Evolutionary conservation across 2,888 invertebrate genomes (phyloP).

Genomic region (Apodemia mormo): DNA sequence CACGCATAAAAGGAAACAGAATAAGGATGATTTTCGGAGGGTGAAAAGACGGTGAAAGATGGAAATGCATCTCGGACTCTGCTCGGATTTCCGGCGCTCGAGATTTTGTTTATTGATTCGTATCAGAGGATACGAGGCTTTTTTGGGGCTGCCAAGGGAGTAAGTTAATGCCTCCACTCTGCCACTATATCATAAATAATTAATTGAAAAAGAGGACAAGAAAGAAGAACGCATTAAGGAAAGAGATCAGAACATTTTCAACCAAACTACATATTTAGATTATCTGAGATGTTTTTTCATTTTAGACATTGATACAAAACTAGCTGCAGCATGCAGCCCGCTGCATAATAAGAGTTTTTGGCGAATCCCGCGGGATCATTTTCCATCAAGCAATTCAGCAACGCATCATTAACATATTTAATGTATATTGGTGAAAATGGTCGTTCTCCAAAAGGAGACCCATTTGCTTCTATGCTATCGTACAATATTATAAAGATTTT

Average conservation of each 20-base stretch:
- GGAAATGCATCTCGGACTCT: conserved; percentile 79
- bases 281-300: too few species aligned
- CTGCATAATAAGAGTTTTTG: too few species aligned
- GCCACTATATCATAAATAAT: conserved; percentile 40
- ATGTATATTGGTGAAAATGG: too few species aligned
- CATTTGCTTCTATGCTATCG: too few species aligned
- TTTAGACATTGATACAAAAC: too few species aligned
- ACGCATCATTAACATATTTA: too few species aligned
- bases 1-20: conserved; percentile 52
- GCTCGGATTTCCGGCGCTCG: conserved; percentile 79
- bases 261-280: background rate
- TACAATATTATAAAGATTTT: too few species aligned
- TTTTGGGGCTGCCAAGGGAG: conserved; percentile 52
- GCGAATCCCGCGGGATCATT: too few species aligned
- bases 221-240: background rate
- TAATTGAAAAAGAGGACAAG: background rate
- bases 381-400: too few species aligned
- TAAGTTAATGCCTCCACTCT: conserved; percentile 70
- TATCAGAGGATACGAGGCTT: conserved; percentile 54
- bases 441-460: too few species aligned
- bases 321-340: too few species aligned
- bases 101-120: conserved; percentile 81
- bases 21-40: conserved; percentile 77
- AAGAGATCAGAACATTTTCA: background rate
- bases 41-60: conserved; percentile 79